Percentiles rank a stretch among this genome's conserved stretches.
Conservation (phyloP, 2,888 invertebrate genomes). For the Cataglyphis albicans region DNA sequence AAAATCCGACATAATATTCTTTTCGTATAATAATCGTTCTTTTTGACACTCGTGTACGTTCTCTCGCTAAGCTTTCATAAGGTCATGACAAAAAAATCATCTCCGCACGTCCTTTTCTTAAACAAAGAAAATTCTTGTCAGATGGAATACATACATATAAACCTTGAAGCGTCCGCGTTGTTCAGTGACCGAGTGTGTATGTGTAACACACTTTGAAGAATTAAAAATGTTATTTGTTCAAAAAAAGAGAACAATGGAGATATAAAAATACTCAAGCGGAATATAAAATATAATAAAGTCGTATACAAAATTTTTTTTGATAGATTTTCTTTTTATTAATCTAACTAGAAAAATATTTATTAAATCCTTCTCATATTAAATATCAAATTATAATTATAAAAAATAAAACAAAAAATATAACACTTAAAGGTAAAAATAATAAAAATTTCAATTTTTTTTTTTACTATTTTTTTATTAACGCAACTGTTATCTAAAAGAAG, state of each 20-base stretch:
- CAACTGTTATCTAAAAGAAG: background rate
- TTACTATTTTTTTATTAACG: background rate
- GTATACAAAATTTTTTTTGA: background rate
- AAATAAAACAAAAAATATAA: background rate
- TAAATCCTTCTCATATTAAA: background rate
- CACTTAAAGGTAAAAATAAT: background rate
- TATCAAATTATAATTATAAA: background rate
- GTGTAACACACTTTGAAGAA: background rate
- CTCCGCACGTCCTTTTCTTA: background rate
- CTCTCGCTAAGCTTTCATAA: background rate
- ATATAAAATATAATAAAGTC: background rate
- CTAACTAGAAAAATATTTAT: background rate
- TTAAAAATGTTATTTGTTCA: background rate
- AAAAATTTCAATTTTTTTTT: background rate
- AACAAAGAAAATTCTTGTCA: background rate
- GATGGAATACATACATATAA: background rate
- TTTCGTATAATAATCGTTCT: constrained; percentile 16
- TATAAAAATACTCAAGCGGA: background rate
- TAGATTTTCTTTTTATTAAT: background rate
- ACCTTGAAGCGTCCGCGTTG: background rate
- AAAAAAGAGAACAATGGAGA: background rate
- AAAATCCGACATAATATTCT: constrained; percentile 25
- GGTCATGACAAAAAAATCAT: background rate
- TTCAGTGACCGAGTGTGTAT: background rate
- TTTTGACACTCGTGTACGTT: constrained; percentile 12